These are phyloP conservation scores for Heteronetta atricapilla DNA, from an alignment of 2,113 vertebrate species.

Conservation along the genomic window DNA sequence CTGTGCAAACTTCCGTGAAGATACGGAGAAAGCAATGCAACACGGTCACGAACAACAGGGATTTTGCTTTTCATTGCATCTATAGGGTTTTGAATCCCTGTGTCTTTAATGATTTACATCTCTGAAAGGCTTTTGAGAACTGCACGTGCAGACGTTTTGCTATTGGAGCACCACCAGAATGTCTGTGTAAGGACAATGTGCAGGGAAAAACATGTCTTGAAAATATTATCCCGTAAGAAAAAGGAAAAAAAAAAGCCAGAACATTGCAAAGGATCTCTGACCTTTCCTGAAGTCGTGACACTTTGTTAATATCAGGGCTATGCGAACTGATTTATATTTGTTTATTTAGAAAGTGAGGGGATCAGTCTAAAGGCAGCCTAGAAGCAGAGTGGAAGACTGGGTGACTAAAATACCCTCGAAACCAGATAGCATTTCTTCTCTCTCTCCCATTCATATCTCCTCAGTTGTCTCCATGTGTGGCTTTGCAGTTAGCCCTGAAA, in stretches of 20 bases:
- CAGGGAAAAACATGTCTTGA: conserved; percentile 38
- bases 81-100: conserved; percentile 25
- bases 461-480: background rate
- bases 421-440: background rate
- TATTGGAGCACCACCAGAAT: conserved; percentile 48
- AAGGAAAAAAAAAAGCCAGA: background rate
- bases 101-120: conserved; percentile 64
- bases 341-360: background rate
- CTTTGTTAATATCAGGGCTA: background rate
- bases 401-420: background rate
- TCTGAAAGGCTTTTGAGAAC: conserved; percentile 60
- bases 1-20: conserved; percentile 24
- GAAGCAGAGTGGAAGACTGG: background rate
- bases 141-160: conserved; percentile 45
- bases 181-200: conserved; percentile 63
- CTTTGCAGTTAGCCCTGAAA: background rate
- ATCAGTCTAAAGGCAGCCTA: background rate
- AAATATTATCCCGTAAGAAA: conserved; percentile 34
- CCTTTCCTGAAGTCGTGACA: background rate
- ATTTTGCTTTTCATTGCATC: conserved; percentile 22
- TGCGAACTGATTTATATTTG: background rate
- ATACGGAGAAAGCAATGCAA: conserved; percentile 6
- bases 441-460: background rate
- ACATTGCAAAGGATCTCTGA: background rate
- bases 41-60: conserved; percentile 32